Evolutionary conservation across 2,888 invertebrate species (phyloP).

Genomic region (Gasteruption jaculator): DNA sequence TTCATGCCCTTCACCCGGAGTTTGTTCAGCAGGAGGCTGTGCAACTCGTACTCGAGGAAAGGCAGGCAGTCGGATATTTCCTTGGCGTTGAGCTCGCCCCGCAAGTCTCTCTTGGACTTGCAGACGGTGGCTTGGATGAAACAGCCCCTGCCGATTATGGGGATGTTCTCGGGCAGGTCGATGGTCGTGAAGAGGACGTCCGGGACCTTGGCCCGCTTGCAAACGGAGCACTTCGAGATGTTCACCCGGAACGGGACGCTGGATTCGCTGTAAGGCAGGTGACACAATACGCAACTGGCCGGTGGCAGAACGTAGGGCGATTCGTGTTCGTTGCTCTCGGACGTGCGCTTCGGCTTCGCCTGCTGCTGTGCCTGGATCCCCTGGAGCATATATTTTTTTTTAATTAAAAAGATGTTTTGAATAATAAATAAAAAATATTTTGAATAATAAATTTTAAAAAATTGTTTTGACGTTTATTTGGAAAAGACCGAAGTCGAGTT

Average conservation of each 20-base stretch:
- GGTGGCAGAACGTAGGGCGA: constrained; percentile 41
- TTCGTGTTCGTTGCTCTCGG: constrained; percentile 47
- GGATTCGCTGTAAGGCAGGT: constrained; percentile 78
- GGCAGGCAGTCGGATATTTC: constrained; percentile 94
- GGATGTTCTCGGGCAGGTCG: constrained; percentile 74
- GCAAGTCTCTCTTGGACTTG: constrained; percentile 71
- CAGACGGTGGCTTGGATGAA: constrained; percentile 73
- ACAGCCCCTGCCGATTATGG: constrained; percentile 67
- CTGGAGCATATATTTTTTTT: too few species aligned
- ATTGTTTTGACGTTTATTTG: too few species aligned
- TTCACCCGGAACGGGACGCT: constrained; percentile 71
- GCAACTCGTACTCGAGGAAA: constrained; percentile 93
- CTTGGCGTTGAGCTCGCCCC: constrained; percentile 82
- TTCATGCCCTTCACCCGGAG: constrained; percentile 93
- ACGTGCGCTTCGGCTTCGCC: constrained; percentile 30
- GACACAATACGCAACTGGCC: constrained; percentile 60
- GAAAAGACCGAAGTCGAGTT: too few species aligned
- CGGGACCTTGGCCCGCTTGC: constrained; percentile 79
- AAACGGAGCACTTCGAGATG: constrained; percentile 66
- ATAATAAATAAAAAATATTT: too few species aligned
- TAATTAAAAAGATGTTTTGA: too few species aligned
- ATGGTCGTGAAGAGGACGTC: constrained; percentile 87
- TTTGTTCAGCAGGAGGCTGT: constrained; percentile 85
- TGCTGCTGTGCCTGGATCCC: too few species aligned
- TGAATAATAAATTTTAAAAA: too few species aligned